Percentiles rank a stretch among this genome's conserved stretches.
Conservation (phyloP, 1,140 invertebrate genomes). For the Ptiloglossa arizonensis region DNA sequence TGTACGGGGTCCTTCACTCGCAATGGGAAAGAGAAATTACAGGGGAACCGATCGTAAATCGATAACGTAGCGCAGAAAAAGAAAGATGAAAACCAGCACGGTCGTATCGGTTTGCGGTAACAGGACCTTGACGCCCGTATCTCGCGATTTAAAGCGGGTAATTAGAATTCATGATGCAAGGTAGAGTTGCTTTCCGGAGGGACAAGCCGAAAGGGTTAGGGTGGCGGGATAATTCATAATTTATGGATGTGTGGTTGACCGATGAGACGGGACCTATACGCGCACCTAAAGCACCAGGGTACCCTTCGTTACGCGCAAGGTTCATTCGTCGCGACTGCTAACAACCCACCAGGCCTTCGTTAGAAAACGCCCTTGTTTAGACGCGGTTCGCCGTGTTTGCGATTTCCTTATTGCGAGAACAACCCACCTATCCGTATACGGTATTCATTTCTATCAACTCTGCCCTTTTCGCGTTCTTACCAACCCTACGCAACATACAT, state of each 20-base stretch:
- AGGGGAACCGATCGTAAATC: too few species aligned
- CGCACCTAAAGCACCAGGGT: constrained; percentile 40
- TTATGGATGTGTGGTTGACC: constrained; percentile 70
- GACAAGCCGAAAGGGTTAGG: constrained; percentile 56
- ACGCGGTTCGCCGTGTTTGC: too few species aligned
- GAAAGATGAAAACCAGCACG: background rate
- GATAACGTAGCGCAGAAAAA: background rate
- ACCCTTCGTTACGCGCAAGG: constrained; percentile 51
- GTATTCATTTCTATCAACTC: too few species aligned
- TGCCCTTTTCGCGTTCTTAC: too few species aligned
- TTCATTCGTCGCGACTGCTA: constrained; percentile 39
- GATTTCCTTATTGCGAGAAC: too few species aligned
- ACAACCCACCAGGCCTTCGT: constrained; percentile 16
- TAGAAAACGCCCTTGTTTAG: background rate
- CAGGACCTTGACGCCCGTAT: constrained; percentile 24
- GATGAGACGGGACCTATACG: constrained; percentile 58
- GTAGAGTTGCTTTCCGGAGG: constrained; percentile 72
- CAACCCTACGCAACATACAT: too few species aligned
- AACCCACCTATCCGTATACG: too few species aligned
- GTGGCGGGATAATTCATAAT: constrained; percentile 74
- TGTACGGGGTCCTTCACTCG: too few species aligned
- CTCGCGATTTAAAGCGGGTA: constrained; percentile 65
- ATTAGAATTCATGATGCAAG: constrained; percentile 75
- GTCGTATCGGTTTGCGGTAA: background rate
- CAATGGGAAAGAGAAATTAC: too few species aligned